Evolutionary conservation across 2,113 vertebrate genomes (phyloP), one percentile per base, ranked within the genome.

Genomic region (Sarotherodon lohbergeri): DNA sequence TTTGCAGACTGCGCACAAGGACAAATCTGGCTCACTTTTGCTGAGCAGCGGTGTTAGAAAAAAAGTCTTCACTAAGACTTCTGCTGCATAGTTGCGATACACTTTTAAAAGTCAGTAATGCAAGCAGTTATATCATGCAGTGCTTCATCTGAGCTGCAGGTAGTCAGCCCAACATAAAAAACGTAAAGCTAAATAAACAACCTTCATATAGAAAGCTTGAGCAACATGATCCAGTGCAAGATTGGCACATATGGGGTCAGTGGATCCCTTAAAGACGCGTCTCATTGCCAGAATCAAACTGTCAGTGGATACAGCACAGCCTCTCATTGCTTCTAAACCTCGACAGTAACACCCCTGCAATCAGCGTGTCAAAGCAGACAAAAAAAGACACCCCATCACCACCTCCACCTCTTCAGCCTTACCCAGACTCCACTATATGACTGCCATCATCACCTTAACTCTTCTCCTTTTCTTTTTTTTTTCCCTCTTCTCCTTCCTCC

Each of bases 361-460:
- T 12, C 11, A 80, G 57, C 54, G 2, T 48, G 82, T 84, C 59
- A 79, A 80, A 71, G 22, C 78, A 87, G 50, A 83, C 68, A 41
- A 88, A 56, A 57, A 52, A 29, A 79, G 46, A 78, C 78, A 24
- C 46, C 50, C 36, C 82, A 52, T 39, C 61, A 22, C 6, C 34
- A 79, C 82, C 7, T 76, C 79, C 86, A 27, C 27, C 76, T 55
- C 78, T 13, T 29, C 56, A 61, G 13, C 9, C 76, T 46, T 22
- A 14, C 41, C 54, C 76, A 78, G 88, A 87, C 89, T 59, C 61
- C 22, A 34, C 80, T 56, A 43, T 56, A 13, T 8, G 36, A 3
- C 52, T 41, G 54, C 88, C 81, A 61, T 81, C 73, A 43, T 86
- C 66, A 39, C 7, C 66, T 90, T 80, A 87, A 88, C 84, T 82